These are phyloP conservation scores for Acanthiza pusilla DNA, from an alignment of 2,797 vertebrate species.

Conservation along the genomic window DNA sequence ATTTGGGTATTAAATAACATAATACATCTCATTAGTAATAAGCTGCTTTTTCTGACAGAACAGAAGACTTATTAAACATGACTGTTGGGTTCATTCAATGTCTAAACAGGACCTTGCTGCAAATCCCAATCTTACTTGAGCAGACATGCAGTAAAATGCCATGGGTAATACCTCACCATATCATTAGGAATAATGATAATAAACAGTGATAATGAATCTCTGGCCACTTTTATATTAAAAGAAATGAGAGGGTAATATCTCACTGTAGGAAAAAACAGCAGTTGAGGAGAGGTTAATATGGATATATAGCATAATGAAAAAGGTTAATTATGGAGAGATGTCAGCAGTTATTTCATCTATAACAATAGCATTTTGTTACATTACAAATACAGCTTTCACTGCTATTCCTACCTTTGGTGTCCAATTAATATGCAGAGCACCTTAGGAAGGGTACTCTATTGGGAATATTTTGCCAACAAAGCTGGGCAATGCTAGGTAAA, in stretches of 20 bases:
- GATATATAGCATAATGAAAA: neutral
- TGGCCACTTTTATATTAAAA: slow-evolving; percentile 22
- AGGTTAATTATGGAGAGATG: neutral
- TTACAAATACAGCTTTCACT: neutral
- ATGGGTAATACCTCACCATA: neutral
- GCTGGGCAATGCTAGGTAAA: neutral
- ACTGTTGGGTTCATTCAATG: slow-evolving; percentile 1
- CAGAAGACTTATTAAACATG: slow-evolving; percentile 22
- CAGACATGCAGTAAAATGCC: neutral
- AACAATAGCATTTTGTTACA: neutral
- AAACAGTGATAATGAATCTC: neutral
- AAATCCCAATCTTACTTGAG: neutral
- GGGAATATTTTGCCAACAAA: neutral
- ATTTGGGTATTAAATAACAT: slow-evolving; percentile 33
- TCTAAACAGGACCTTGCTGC: neutral
- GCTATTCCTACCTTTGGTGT: neutral
- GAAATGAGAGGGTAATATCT: neutral
- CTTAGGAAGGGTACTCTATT: neutral
- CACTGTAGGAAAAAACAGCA: neutral
- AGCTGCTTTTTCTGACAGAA: slow-evolving; percentile 32
- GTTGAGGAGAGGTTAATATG: neutral
- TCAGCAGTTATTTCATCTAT: neutral
- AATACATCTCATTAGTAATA: slow-evolving; percentile 49
- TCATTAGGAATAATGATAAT: slow-evolving; percentile 42
- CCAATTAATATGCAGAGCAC: neutral